These are phyloP conservation scores for Eira barbara DNA, from an alignment of 2,113 vertebrate species.

Conservation along the genomic window DNA sequence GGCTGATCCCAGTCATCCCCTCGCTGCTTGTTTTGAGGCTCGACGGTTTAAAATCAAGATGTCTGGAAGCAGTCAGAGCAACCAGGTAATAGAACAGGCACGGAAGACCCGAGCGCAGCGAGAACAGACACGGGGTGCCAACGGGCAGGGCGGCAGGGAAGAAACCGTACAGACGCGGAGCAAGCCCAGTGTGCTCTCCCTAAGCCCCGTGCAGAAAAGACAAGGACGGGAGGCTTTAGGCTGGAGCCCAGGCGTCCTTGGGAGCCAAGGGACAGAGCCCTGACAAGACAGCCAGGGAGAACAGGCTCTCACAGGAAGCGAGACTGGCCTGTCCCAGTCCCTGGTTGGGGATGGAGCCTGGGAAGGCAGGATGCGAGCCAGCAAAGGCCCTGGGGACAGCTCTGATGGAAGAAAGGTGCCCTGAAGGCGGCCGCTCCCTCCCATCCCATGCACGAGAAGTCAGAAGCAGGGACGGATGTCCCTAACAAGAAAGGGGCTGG, in stretches of 20 bases:
- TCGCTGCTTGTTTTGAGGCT: neutral
- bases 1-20: neutral
- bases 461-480: no score
- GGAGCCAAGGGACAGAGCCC: neutral
- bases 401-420: neutral
- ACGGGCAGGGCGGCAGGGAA: neutral
- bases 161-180: rapidly evolving
- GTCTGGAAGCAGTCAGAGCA: neutral
- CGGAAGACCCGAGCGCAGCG: neutral
- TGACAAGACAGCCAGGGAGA: neutral
- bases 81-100: neutral
- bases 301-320: no score
- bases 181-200: neutral
- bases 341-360: neutral
- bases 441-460: neutral
- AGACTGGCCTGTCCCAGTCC: neutral
- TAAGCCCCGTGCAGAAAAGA: neutral
- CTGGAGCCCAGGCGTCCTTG: neutral
- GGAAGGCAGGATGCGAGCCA: neutral
- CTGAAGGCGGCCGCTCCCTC: neutral
- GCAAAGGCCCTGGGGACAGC: neutral
- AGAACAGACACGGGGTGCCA: neutral
- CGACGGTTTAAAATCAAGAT: neutral
- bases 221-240: neutral
- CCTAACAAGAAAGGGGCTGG: neutral